Evolutionary conservation across 2,113 vertebrate genomes (phyloP).

Genomic region (Menura novaehollandiae): DNA sequence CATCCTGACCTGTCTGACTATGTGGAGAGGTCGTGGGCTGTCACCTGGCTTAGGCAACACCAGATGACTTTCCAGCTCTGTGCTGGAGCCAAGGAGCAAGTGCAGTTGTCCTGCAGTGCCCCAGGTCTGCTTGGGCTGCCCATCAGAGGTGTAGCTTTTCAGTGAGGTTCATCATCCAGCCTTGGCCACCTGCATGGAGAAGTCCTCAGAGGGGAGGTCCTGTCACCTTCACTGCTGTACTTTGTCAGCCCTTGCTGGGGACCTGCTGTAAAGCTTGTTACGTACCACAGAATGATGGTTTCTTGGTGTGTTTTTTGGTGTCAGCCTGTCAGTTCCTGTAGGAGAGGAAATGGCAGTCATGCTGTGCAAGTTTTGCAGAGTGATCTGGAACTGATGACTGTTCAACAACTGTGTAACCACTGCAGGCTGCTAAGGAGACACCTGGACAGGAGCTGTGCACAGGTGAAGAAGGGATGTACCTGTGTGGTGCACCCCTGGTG

Average conservation of each 20-base stretch:
- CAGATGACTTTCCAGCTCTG: not conserved
- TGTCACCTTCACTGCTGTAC: not conserved
- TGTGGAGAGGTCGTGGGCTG: not conserved
- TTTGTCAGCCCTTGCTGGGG: not conserved
- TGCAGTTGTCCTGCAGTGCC: rapidly evolving
- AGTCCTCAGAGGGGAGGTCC: not conserved
- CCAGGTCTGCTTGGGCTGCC: not conserved
- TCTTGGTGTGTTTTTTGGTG: not conserved
- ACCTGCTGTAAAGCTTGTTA: not conserved
- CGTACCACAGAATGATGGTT: not conserved
- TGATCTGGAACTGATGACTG: not conserved
- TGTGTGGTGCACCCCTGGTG: not conserved
- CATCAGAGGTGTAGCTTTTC: not conserved
- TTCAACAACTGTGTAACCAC: not conserved
- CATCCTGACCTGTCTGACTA: not conserved
- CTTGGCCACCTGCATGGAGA: not conserved
- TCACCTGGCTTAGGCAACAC: not conserved
- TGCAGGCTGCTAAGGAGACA: not conserved
- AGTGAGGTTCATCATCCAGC: not conserved
- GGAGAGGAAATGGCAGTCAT: not conserved
- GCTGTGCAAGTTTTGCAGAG: not conserved
- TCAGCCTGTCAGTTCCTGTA: not conserved
- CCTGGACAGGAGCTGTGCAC: not conserved
- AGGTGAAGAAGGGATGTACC: not conserved
- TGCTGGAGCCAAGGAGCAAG: not conserved